phyloP scores from a whole-genome alignment of 2,888 invertebrate genomes.

The Iphiclides podalirius region DNA sequence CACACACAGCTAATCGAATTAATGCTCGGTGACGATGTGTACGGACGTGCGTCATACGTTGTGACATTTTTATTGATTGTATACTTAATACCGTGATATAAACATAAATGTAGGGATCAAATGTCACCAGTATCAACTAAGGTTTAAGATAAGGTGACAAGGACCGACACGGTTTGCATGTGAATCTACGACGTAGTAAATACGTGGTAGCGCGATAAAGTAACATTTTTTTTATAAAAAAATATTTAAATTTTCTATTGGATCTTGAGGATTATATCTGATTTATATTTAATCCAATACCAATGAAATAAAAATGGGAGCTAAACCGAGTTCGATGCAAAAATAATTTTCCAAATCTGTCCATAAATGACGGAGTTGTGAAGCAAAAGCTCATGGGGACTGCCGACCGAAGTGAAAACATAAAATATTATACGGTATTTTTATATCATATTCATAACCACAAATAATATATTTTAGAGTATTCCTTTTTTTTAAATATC shows the following conservation, averaged over 20 bases:
- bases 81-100: constrained; percentile 20
- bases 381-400: too few species aligned
- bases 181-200: neutral
- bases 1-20: constrained; percentile 23
- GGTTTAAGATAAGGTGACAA: constrained; percentile 25
- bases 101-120: constrained; percentile 22
- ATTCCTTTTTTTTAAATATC: too few species aligned
- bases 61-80: constrained; percentile 27
- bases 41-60: constrained; percentile 21
- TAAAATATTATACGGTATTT: too few species aligned
- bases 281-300: too few species aligned
- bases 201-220: neutral
- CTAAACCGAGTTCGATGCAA: neutral
- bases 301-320: too few species aligned
- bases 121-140: constrained; percentile 16
- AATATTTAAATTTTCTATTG: too few species aligned
- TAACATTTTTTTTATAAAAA: too few species aligned
- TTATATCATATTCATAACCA: too few species aligned
- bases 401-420: too few species aligned
- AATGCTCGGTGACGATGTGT: constrained; percentile 17
- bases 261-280: too few species aligned
- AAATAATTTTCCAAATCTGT: neutral
- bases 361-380: too few species aligned
- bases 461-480: too few species aligned
- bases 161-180: constrained; percentile 4